These are phyloP conservation scores for Platypus cylindrus DNA, from an alignment of 2,888 invertebrate species.

Conservation along the genomic window DNA sequence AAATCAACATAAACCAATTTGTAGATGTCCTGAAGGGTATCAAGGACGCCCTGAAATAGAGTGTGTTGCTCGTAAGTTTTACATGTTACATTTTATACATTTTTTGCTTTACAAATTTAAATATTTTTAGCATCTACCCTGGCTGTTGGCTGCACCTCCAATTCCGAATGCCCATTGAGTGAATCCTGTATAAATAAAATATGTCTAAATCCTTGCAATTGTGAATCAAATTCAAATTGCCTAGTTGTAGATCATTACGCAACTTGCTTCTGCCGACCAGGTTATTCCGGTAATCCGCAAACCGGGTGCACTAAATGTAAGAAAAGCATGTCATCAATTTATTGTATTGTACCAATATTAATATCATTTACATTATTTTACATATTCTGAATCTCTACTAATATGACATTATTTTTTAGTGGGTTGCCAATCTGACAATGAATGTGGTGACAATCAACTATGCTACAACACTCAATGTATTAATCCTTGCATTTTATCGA, in stretches of 20 bases:
- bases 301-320: slow-evolving; percentile 63
- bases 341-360: no score
- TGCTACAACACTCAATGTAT: slow-evolving; percentile 75
- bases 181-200: slow-evolving; percentile 72
- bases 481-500: slow-evolving; percentile 64
- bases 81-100: background rate
- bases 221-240: slow-evolving; percentile 74
- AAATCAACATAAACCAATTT: slow-evolving; percentile 59
- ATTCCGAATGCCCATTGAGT: slow-evolving; percentile 66
- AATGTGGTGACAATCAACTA: slow-evolving; percentile 67
- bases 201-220: slow-evolving; percentile 75
- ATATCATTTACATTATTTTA: no score
- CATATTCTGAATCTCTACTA: background rate
- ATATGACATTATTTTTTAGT: slow-evolving; percentile 36
- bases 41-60: slow-evolving; percentile 57
- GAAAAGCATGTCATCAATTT: no score
- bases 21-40: slow-evolving; percentile 69
- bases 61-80: slow-evolving; percentile 75
- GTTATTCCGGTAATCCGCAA: slow-evolving; percentile 78
- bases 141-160: slow-evolving; percentile 61
- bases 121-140: slow-evolving; percentile 43
- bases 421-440: slow-evolving; percentile 70
- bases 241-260: slow-evolving; percentile 73
- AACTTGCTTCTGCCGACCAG: slow-evolving; percentile 68
- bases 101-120: background rate